Base-by-base conservation (phyloP, 2,888 invertebrate species). In the Schizotus pectinicornis region DNA sequence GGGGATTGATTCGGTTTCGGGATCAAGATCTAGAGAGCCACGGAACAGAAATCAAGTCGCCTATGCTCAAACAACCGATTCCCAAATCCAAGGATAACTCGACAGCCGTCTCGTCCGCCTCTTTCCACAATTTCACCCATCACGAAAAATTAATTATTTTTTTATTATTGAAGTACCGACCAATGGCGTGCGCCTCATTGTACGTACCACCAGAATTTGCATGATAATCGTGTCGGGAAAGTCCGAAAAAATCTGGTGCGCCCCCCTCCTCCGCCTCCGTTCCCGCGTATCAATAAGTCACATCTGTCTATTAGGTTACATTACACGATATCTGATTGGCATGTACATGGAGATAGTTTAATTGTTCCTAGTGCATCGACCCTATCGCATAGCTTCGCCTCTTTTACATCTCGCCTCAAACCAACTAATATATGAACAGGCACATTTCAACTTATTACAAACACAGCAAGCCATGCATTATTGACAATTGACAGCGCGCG, bases 381-480 rank as follows among this genome's bases (percentile, higher is more conserved):
- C 56, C 43, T 9, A 43, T 30, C 41, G 12, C 30, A 49, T 38
- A 49, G 30, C 14, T n/a, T 50, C 12, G 31, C 35, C 36, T 49
- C 49, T 49, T 46, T 46, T 48, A 22, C 48, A 48, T 52, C 45
- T 35, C 32, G 12, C 42, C 48, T 36, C 43, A 41, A 43, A 43
- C 33, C 32, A 35, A 31, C 55, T 46, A 51, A 55, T 56, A 58
- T 53, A 53, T 59, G 59, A 59, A 59, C 59, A 54, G 30, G 57
- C 57, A 57, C 50, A 57, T 57, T 61, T 57, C 50, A 59, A 45
- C 53, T 56, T 48, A 53, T 56, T 56, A 51, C 53, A 55, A 56
- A 57, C 57, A 53, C 61, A 49, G 52, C 50, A 42, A 38, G 46
- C 53, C 42, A 52, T 47, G 57, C 47, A 42, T 57, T 57, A 57